Base-by-base conservation (phyloP, 2,888 invertebrate species). In the Ephialtes manifestator region DNA sequence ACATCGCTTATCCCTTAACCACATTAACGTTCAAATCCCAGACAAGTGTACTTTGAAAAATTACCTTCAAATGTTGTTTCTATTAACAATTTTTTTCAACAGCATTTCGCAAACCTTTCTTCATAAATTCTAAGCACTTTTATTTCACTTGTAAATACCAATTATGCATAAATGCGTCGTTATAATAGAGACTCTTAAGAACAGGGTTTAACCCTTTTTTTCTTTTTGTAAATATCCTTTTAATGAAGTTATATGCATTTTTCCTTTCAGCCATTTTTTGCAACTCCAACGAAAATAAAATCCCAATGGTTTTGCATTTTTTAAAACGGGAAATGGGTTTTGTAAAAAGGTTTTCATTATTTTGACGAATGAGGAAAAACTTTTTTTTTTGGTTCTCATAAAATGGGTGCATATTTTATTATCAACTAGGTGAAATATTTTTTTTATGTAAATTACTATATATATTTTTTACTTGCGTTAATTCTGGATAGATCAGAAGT, bases 1-100 rank as follows among this genome's bases (percentile, higher is more conserved):
- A 74, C 72, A 51, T 84, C 75, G 55, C 71, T 63, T 70, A 46
- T 55, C 46, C 48, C 24, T 31, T 63, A 70, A 79, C 43, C 28
- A 31, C 58, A 20, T 24, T 24, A 24, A 81, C 53, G 43, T 70
- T 58, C 68, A 28, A 55, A 31, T 15, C 15, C 46, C n/a, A 51
- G 2, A 4, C 51, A 51, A 51, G n/a, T 10, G 10, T 39, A 46
- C 18, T 24, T 24, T 39, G 20, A 15, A 43, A 43, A 58, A 72
- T 72, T 31, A 48, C 43, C 60, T 31, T 75, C 46, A 20, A 60
- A 31, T 15, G 28, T 46, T 48, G 24, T 60, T 60, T 28, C 43
- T 48, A 46, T 75, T 63, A 31, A 18, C n/a, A 46, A 48, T 13
- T 18, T 63, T 58, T 8, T 58, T 8, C 28, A 53, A 28, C 24